Evolutionary conservation across 2,797 vertebrate species (phyloP).

Genomic region (Carcharodon carcharias): DNA sequence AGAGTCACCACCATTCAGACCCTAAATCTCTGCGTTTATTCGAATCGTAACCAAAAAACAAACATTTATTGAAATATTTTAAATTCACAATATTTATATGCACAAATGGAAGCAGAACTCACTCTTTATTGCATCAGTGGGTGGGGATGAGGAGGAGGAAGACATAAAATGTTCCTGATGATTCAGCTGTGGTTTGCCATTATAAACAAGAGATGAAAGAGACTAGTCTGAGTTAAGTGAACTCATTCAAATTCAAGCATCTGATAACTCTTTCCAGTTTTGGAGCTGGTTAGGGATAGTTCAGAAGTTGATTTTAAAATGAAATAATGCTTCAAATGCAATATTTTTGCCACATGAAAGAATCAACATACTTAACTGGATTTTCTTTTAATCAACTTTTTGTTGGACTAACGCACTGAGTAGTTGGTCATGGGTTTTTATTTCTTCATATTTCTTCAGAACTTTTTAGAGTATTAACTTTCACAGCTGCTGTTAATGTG

Average conservation of each 20-base stretch:
- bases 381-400: constrained; percentile 31
- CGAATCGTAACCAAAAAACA: neutral
- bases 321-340: neutral
- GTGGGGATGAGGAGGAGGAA: neutral
- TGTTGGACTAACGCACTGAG: constrained; percentile 28
- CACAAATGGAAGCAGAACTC: neutral
- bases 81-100: neutral
- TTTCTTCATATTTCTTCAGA: neutral
- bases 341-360: neutral
- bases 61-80: neutral
- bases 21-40: neutral
- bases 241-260: neutral
- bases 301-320: constrained; percentile 21
- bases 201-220: neutral
- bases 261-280: neutral
- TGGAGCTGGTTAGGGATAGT: neutral
- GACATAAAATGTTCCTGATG: neutral
- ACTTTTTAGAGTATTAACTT: constrained; percentile 17
- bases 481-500: constrained; percentile 32
- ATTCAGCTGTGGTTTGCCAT: neutral
- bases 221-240: neutral
- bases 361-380: neutral
- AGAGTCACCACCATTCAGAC: neutral
- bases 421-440: constrained; percentile 35
- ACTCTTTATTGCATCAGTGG: neutral